Conservation (phyloP, 23 tunicate species). For the Trididemnum clinides region DNA sequence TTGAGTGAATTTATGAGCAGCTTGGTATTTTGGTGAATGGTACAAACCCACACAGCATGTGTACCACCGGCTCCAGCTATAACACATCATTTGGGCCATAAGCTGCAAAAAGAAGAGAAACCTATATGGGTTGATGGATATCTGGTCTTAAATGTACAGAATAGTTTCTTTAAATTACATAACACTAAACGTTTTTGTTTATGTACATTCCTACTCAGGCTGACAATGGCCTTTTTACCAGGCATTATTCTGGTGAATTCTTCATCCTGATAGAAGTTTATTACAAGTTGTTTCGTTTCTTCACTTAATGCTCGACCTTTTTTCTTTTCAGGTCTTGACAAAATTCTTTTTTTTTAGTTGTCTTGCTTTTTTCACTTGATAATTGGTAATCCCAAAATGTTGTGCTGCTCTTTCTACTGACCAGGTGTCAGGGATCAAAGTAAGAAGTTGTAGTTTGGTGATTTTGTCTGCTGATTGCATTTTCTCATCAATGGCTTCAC, state of each 20-base stretch:
- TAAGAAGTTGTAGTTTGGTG: conserved; percentile 31
- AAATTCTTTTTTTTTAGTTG: conserved; percentile 30
- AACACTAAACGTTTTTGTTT: conserved; percentile 33
- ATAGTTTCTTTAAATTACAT: conserved; percentile 38
- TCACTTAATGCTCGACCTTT: conserved; percentile 14
- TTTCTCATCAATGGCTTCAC: conserved; percentile 20
- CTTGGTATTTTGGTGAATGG: conserved; percentile 42
- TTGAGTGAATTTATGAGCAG: conserved; percentile 12
- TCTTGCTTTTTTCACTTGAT: conserved; percentile 29
- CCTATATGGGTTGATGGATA: conserved; percentile 28
- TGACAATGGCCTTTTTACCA: conserved; percentile 33
- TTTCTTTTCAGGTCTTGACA: conserved; percentile 3
- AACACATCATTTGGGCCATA: conserved; percentile 47
- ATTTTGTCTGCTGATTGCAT: conserved; percentile 10
- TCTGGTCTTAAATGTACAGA: conserved; percentile 13
- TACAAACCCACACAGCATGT: conserved; percentile 48
- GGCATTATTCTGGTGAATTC: conserved; percentile 38
- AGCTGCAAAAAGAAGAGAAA: conserved; percentile 38
- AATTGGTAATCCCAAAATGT: conserved; percentile 25
- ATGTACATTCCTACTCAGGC: conserved; percentile 38
- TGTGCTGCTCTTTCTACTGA: conserved; percentile 27
- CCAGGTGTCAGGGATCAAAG: conserved; percentile 41
- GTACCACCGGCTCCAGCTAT: conserved; percentile 30
- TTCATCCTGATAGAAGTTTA: conserved; percentile 31
- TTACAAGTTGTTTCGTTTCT: conserved; percentile 22